A percentile compares a stretch with the other conserved stretches of the same genome.
Conservation (phyloP, 2,113 vertebrate species). For the Morone saxatilis region DNA sequence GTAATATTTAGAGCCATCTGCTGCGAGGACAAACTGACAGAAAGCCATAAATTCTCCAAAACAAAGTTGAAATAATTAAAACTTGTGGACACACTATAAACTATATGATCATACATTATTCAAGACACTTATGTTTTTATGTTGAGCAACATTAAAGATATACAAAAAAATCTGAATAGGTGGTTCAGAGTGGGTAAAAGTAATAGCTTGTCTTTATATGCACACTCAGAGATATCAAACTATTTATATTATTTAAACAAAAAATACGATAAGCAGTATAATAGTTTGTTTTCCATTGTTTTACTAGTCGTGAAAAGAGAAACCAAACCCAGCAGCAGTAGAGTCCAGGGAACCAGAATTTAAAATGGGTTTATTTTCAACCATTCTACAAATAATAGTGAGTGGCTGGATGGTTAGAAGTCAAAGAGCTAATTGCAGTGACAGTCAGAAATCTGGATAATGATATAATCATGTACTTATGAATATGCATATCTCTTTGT, state of each 20-base stretch:
- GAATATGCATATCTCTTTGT: too few relatives aligned
- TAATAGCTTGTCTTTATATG: background rate
- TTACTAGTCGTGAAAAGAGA: background rate
- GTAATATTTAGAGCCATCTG: background rate
- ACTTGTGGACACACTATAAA: background rate
- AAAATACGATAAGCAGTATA: too few relatives aligned
- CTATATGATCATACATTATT: background rate
- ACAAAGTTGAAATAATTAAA: background rate
- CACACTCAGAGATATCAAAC: too few relatives aligned
- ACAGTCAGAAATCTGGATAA: background rate
- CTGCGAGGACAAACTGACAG: background rate
- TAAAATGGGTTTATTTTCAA: constrained; percentile 4
- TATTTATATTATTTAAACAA: too few relatives aligned
- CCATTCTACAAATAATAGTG: background rate
- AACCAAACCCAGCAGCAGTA: background rate
- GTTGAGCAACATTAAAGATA: too few relatives aligned
- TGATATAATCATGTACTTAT: background rate
- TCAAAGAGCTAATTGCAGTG: background rate
- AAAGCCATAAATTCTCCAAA: background rate
- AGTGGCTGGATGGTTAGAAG: background rate
- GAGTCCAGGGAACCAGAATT: background rate
- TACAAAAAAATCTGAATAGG: too few relatives aligned
- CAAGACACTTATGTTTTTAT: too few relatives aligned
- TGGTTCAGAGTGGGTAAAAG: too few relatives aligned
- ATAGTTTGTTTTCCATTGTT: background rate